Evolutionary conservation across 2,888 invertebrate genomes (phyloP), one percentile per base, ranked within the genome.

Genomic region (Dynastes tityus): DNA sequence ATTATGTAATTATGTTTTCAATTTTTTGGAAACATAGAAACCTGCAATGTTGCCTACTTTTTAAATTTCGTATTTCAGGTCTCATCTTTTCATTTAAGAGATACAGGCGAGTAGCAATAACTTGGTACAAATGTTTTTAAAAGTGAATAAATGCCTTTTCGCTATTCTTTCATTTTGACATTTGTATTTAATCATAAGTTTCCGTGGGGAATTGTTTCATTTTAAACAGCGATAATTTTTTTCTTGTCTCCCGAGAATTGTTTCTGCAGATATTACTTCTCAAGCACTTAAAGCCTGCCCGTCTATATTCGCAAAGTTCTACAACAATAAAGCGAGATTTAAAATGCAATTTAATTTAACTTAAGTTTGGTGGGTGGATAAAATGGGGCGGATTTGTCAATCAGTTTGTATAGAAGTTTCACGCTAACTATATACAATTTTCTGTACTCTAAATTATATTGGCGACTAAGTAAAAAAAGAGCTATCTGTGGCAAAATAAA

Each of bases 151-250:
- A 16, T n/a, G 9, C 29, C 27, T 11, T 27, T 29, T 32, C 63
- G 32, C 9, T 29, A 6, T 68, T 29, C 11, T 22, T 51, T 51
- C 68, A 13, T 51, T 51, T 51, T 65, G 22, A 40, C 65, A 5
- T 68, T 49, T 51, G 22, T 29, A 51, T 68, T 68, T 68, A 29
- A 68, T 68, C 49, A 68, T 51, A 68, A 68, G 51, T 68, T 68
- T 51, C 16, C 4, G 1, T 51, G 49, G 2, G n/a, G n/a, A 51
- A 1, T 51, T 68, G 32, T 51, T 51, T 29, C 51, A 32, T 68
- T 29, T 68, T 51, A 22, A 9, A 11, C 51, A 1, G 68, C 22
- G 29, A 29, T n/a, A 49, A 27, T 27, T 68, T n/a, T 29, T 53
- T 51, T 51, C 32, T 68, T 9, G 51, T 29, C 51, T 68, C 29